A percentile compares a stretch with the other conserved stretches of the same genome.
Evolutionary conservation across 2,797 vertebrate genomes (phyloP).

Genomic region (Numenius phaeopus): DNA sequence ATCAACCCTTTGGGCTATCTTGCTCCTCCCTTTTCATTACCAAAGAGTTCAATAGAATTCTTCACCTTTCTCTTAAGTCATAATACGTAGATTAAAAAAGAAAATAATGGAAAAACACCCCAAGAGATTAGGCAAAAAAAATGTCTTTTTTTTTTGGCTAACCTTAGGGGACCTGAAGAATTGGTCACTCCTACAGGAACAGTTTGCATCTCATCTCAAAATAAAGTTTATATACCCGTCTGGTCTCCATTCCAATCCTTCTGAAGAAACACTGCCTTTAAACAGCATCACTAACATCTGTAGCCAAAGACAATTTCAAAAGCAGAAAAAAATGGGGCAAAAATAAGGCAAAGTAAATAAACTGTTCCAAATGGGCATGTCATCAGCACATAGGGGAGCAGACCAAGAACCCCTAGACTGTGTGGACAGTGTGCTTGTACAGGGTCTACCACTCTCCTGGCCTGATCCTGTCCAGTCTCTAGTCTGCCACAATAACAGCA

Average conservation of each 20-base stretch:
- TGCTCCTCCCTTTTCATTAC: neutral
- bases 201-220: neutral
- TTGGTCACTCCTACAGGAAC: fast-evolving
- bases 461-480: neutral
- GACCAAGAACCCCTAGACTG: neutral
- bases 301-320: neutral
- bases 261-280: neutral
- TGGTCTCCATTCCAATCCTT: neutral
- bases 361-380: neutral
- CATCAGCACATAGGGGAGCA: neutral
- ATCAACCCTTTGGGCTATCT: neutral
- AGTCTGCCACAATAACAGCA: slow-evolving; percentile 7
- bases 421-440: neutral
- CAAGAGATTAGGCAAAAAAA: neutral
- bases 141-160: neutral
- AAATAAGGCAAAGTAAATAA: neutral
- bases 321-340: neutral
- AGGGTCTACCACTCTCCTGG: neutral
- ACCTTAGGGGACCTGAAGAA: neutral
- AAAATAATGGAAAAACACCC: neutral
- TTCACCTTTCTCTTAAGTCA: neutral
- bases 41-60: neutral
- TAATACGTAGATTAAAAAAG: neutral
- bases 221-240: neutral
- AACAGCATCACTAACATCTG: neutral